Percentiles rank a stretch among this genome's conserved stretches.
phyloP scores from a whole-genome alignment of 2,888 invertebrate species.

The Onthophagus sagittarius region DNA sequence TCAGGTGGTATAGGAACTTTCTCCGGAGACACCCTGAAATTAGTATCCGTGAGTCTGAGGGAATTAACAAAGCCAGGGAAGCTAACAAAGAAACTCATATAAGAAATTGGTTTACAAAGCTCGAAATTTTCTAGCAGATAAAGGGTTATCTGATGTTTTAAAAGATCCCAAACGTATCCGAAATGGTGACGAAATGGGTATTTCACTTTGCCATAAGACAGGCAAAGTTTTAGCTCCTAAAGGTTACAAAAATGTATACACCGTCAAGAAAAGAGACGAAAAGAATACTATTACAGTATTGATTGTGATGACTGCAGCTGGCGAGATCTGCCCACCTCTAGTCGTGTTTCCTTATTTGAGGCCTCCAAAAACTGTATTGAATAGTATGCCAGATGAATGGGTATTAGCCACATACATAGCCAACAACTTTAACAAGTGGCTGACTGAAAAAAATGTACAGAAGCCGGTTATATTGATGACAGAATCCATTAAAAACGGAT shows the following conservation, averaged over 20 bases:
- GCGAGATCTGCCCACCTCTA: slow-evolving; percentile 32
- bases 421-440: too few relatives aligned
- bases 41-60: too few relatives aligned
- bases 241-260: slow-evolving; percentile 31
- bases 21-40: too few relatives aligned
- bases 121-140: too few relatives aligned
- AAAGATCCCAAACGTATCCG: slow-evolving; percentile 31
- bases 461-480: too few relatives aligned
- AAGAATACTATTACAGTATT: slow-evolving; percentile 37
- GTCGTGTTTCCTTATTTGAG: slow-evolving; percentile 34
- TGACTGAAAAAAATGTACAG: too few relatives aligned
- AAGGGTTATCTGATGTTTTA: slow-evolving; percentile 34
- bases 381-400: too few relatives aligned
- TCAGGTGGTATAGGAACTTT: too few relatives aligned
- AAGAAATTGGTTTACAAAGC: slow-evolving; percentile 34
- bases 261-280: slow-evolving; percentile 31
- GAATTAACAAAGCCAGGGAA: slow-evolving; percentile 30
- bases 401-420: too few relatives aligned
- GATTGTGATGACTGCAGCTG: slow-evolving; percentile 30
- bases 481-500: too few relatives aligned
- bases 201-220: slow-evolving; percentile 33
- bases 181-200: slow-evolving; percentile 31
- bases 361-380: too few relatives aligned
- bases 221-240: slow-evolving; percentile 35
- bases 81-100: slow-evolving; percentile 34